Evolutionary conservation across 2,888 invertebrate genomes (phyloP).

Genomic region (Tetheella fluctuosa): DNA sequence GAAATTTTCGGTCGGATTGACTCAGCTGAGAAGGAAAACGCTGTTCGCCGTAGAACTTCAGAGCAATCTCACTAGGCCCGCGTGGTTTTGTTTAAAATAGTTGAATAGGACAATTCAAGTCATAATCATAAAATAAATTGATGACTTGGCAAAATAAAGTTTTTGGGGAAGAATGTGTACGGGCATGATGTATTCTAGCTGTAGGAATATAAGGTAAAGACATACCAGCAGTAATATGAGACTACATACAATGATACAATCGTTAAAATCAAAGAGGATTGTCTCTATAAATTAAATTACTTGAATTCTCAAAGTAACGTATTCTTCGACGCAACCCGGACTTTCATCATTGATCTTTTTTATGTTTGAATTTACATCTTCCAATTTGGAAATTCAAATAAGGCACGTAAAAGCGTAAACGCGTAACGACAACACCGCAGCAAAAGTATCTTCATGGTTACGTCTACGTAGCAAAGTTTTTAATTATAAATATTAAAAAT

Average conservation of each 20-base stretch:
- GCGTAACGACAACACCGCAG: conserved; percentile 24
- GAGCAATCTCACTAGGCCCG: background rate
- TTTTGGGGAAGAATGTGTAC: no score
- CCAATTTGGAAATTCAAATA: conserved; percentile 34
- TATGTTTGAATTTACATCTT: conserved; percentile 23
- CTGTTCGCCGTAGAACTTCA: background rate
- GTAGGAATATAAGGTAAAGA: no score
- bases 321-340: background rate
- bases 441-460: conserved; percentile 10
- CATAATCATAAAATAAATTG: no score
- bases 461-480: background rate
- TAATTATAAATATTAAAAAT: background rate
- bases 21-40: background rate
- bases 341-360: conserved; percentile 14
- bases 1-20: background rate
- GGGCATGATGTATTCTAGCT: no score
- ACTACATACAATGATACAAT: no score
- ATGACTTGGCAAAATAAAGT: no score
- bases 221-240: no score
- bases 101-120: no score
- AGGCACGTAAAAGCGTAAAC: conserved; percentile 21
- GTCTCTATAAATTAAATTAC: background rate
- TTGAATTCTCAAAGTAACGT: background rate
- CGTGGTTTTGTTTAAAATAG: no score
- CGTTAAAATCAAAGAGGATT: background rate